Base-by-base conservation (phyloP, 1,140 invertebrate genomes). In the Ericerus pela region DNA sequence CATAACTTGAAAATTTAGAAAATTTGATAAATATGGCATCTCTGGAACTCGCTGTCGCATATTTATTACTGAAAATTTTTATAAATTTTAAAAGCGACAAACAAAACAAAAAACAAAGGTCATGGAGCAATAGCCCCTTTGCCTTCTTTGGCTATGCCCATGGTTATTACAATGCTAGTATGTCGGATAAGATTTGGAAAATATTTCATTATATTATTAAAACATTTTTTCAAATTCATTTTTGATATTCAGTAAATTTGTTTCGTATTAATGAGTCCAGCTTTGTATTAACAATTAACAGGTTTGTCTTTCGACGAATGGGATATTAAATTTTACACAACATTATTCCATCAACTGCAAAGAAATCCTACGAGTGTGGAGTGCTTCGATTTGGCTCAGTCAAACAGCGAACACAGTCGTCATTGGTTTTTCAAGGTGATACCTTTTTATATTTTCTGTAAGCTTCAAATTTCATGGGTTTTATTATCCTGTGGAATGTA, bases 371-470 rank as follows among this genome's bases (percentile, higher is more conserved):
- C 94, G 0, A 96, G 87, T 68, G 92, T 97, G 0, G 95, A 99
- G 70, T 86, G 94, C 62, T 96, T 97, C 74, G 95, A 98, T 75
- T 76, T 97, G 51, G 94, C 95, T n/a, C 95, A 99, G 70, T 95
- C 91, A 16, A 98, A 98, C 68, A 95, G 87, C 70, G 88, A 94
- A 67, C 88, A 93, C 66, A 91, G 87, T 55, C 73, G 88, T 6
- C 88, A 94, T 72, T 92, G 88, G 88, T 92, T 94, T 68, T 93
- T 93, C 64, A 86, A 82, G 63, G 71, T 72, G 58, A n/a, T n/a
- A n/a, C n/a, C n/a, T n/a, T n/a, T n/a, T n/a, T n/a, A n/a, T n/a
- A n/a, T n/a, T n/a, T n/a, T n/a, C n/a, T n/a, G n/a, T n/a, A n/a
- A n/a, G n/a, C n/a, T n/a, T n/a, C n/a, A n/a, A n/a, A n/a, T n/a